Evolutionary conservation across 2,888 invertebrate genomes (phyloP), one percentile per base, ranked within the genome.

Genomic region (Steinernema hermaphroditum): DNA sequence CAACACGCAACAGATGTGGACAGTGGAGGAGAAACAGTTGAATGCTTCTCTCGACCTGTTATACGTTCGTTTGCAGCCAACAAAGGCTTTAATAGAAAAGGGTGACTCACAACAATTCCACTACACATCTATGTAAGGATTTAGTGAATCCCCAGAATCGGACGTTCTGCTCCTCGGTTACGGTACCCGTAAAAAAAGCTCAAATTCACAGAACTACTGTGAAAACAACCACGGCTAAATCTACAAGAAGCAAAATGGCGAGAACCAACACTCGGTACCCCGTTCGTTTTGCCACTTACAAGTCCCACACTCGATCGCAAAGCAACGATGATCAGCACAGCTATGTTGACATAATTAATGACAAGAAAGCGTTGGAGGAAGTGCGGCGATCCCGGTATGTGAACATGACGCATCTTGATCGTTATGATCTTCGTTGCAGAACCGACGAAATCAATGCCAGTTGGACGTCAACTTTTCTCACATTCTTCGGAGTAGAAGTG

Each of bases 381-480:
- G 72, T 77, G 12, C 77, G 78, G 22, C 24, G 72, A 22, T 77
- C 77, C 4, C 62, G 70, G 76, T 76, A n/a, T 37, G 12, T 37
- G 37, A 8, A 37, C 12, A 8, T 37, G 37, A n/a, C n/a, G n/a
- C n/a, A n/a, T n/a, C n/a, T n/a, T n/a, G n/a, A n/a, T n/a, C n/a
- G n/a, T n/a, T 37, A 12, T 37, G 12, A 37, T 37, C 12, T 12
- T 12, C 12, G 4, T 37, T 75, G 22, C 43, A 76, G 75, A 27
- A 79, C 78, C n/a, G 73, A 73, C 24, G 77, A 78, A 24, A 74
- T 77, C 16, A 77, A 77, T 34, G 73, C 75, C 32, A 57, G 46
- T 1, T 77, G 77, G 77, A 79, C 78, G 8, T 34, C 54, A 27
- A 73, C 78, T 32, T 77, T 77, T 32, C 54, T 77, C 16, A 41